Evolutionary conservation across 2,113 vertebrate species (phyloP).

Genomic region (Greenwoodochromis staneri): DNA sequence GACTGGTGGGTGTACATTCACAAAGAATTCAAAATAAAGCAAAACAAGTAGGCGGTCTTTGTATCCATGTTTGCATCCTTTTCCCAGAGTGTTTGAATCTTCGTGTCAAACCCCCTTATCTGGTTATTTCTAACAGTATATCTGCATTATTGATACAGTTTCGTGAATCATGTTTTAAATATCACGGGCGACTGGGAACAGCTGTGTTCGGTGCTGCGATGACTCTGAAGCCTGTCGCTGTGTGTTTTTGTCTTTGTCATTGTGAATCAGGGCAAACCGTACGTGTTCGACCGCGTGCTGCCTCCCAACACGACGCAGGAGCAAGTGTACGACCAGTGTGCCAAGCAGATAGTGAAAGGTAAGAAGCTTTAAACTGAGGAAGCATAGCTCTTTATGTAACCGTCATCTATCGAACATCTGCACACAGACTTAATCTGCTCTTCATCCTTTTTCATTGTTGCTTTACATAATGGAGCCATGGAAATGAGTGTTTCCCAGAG

Average conservation of each 20-base stretch:
- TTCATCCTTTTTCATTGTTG: background rate
- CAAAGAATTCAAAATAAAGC: background rate
- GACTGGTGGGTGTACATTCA: background rate
- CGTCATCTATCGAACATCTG: background rate
- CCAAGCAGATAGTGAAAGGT: constrained; percentile 95
- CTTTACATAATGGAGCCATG: background rate
- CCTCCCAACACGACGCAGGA: constrained; percentile 86
- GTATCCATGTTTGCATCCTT: background rate
- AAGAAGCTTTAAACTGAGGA: background rate
- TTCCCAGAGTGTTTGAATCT: background rate
- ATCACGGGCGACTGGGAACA: background rate
- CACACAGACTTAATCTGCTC: background rate
- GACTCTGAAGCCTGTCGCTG: background rate
- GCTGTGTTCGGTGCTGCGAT: background rate
- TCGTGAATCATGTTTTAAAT: background rate
- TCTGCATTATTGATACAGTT: background rate
- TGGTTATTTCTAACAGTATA: background rate
- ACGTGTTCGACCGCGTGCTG: constrained; percentile 85
- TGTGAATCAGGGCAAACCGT: constrained; percentile 81
- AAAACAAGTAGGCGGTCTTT: background rate
- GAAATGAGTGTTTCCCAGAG: background rate
- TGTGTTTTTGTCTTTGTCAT: background rate
- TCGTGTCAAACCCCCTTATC: background rate
- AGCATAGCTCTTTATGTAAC: background rate
- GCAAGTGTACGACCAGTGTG: constrained; percentile 87